These are phyloP conservation scores for Lagorchestes hirsutus DNA, from an alignment of 2,797 vertebrate species.

Conservation along the genomic window DNA sequence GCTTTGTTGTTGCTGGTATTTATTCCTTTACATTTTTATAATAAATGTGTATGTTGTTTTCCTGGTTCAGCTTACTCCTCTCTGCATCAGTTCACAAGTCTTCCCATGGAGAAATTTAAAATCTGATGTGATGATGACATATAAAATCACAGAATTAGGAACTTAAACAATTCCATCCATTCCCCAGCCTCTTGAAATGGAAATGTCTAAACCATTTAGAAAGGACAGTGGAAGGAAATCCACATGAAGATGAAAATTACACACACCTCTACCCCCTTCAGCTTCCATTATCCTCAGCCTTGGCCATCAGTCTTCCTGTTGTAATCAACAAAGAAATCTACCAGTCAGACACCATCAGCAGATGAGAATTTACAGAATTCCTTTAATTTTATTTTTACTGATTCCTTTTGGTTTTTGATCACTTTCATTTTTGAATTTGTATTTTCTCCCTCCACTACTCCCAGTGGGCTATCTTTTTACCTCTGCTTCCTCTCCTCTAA, in stretches of 20 bases:
- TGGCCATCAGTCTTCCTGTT: not conserved
- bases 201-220: not conserved
- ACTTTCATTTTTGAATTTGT: not conserved
- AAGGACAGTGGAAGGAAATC: not conserved
- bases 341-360: not conserved
- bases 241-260: not conserved
- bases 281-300: not conserved
- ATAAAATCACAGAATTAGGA: not conserved
- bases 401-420: not conserved
- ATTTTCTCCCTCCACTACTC: not conserved
- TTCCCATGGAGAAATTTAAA: not conserved
- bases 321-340: not conserved
- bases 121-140: not conserved
- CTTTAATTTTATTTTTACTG: not conserved
- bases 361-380: not conserved
- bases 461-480: not conserved
- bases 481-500: not conserved
- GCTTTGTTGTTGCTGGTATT: not conserved
- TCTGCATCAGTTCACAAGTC: not conserved
- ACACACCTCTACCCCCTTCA: not conserved
- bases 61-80: not conserved
- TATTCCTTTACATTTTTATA: not conserved
- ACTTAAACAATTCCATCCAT: not conserved
- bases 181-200: not conserved
- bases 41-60: not conserved